Evolutionary conservation across 2,888 invertebrate genomes (phyloP), one percentile per base, ranked within the genome.

Genomic region (Dolomedes plantarius): DNA sequence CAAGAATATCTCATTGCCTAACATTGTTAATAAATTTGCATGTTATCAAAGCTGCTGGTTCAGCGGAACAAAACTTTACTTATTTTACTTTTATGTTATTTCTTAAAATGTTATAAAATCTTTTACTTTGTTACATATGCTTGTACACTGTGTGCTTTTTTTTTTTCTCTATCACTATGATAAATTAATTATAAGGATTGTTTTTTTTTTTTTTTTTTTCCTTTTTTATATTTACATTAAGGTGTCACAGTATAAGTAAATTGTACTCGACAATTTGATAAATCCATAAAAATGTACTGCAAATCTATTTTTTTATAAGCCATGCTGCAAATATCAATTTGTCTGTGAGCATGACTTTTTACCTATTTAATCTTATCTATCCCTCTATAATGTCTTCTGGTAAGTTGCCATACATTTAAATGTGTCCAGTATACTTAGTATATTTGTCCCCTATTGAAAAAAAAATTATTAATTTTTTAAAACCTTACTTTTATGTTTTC

Each of bases 21-120:
- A 56, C 56, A 56, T 56, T 56, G 56, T 56, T 56, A 23, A 9
- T 7, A 36, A 46, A 16, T 23, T 56, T 56, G 56, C 23, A 23
- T 56, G 56, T 56, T 56, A 23, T 23, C 16, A 5, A 56, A 16
- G 56, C 56, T 56, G 56, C 56, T 56, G 56, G 56, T 56, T n/a
- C 56, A 56, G 56, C 56, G 16, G 56, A 56, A 56, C 56, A 56
- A 56, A 56, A 56, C 23, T 16, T 56, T 56, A 56, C 23, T 56
- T 19, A 56, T 56, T 56, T 56, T 56, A 56, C 56, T 56, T 56
- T 5, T n/a, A 56, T 56, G 56, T 56, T 56, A 56, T 56, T 56
- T 56, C 56, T 56, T 56, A 56, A 9, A n/a, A 11, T n/a, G 11
- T 46, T 23, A 5, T 56, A 1, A 6, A 23, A 23, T 23, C 56